Percentiles rank a stretch among this genome's conserved stretches.
Evolutionary conservation across 2,797 vertebrate genomes (phyloP).

Genomic region (Threskiornis aethiopicus): DNA sequence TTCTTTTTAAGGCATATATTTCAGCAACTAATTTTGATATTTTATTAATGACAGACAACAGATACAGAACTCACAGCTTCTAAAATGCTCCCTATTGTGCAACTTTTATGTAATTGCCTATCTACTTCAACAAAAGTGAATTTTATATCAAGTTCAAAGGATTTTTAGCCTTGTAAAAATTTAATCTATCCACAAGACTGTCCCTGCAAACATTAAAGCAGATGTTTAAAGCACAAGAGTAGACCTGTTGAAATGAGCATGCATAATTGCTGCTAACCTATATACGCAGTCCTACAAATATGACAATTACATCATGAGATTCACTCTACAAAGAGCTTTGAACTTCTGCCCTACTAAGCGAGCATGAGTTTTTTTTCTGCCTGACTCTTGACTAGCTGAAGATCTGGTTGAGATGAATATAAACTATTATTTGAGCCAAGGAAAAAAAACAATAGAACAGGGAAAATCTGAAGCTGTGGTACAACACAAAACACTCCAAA

Average conservation of each 20-base stretch:
- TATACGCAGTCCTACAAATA: not conserved
- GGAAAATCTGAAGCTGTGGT: not conserved
- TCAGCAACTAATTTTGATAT: constrained; percentile 28
- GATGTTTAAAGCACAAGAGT: constrained; percentile 45
- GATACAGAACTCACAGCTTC: not conserved
- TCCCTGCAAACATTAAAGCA: constrained; percentile 35
- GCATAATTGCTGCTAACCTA: constrained; percentile 27
- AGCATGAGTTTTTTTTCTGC: not conserved
- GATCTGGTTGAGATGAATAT: not conserved
- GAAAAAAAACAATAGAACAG: not conserved
- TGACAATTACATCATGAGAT: not conserved
- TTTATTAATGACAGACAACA: constrained; percentile 21
- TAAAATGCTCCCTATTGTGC: not conserved
- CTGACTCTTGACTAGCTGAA: not conserved
- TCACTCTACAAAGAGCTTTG: not conserved
- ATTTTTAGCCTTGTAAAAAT: constrained; percentile 22
- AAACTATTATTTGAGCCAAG: not conserved
- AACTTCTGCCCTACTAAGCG: not conserved
- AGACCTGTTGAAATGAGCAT: constrained; percentile 47
- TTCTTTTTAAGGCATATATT: not conserved
- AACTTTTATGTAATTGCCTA: constrained; percentile 22
- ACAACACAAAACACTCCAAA: not conserved
- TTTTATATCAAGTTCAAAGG: constrained; percentile 50
- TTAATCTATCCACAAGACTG: constrained; percentile 29
- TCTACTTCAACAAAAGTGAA: constrained; percentile 6